A percentile compares a stretch with the other conserved stretches of the same genome.
Evolutionary conservation across 2,797 vertebrate species (phyloP).

Genomic region (Cebuella pygmaea): DNA sequence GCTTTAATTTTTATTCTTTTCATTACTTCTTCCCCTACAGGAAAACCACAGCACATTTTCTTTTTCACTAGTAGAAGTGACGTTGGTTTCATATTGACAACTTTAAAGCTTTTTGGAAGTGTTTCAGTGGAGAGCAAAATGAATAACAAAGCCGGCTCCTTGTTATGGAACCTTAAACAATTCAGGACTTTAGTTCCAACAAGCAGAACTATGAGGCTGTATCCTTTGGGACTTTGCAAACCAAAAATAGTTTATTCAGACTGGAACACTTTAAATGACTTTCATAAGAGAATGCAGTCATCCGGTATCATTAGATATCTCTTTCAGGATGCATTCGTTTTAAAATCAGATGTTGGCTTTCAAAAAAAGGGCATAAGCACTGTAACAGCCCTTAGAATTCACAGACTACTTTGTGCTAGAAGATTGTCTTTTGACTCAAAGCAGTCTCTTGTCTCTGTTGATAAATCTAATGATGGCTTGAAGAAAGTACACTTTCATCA

Average conservation of each 20-base stretch:
- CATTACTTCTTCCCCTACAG: constrained; percentile 58
- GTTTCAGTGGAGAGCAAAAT: constrained; percentile 71
- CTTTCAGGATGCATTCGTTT: constrained; percentile 70
- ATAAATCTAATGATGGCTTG: background rate
- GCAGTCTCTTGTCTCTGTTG: background rate
- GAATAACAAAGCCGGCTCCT: constrained; percentile 79
- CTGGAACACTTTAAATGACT: constrained; percentile 51
- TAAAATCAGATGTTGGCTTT: constrained; percentile 15
- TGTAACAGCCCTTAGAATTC: background rate
- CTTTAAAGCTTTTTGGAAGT: constrained; percentile 27
- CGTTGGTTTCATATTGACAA: background rate
- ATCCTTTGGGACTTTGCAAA: constrained; percentile 42
- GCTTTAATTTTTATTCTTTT: background rate
- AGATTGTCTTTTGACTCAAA: constrained; percentile 32
- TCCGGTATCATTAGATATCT: constrained; percentile 59
- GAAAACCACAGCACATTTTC: background rate
- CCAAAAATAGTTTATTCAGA: constrained; percentile 46
- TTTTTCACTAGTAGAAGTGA: constrained; percentile 34
- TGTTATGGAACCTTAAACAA: constrained; percentile 71
- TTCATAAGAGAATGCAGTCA: background rate
- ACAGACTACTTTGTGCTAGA: background rate
- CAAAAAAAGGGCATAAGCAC: constrained; percentile 30
- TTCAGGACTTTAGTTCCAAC: constrained; percentile 41
- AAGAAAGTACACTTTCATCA: constrained; percentile 35
- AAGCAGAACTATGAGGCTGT: constrained; percentile 30